phyloP scores from a whole-genome alignment of 23 tunicate genomes.

The Trididemnum miniatum region DNA sequence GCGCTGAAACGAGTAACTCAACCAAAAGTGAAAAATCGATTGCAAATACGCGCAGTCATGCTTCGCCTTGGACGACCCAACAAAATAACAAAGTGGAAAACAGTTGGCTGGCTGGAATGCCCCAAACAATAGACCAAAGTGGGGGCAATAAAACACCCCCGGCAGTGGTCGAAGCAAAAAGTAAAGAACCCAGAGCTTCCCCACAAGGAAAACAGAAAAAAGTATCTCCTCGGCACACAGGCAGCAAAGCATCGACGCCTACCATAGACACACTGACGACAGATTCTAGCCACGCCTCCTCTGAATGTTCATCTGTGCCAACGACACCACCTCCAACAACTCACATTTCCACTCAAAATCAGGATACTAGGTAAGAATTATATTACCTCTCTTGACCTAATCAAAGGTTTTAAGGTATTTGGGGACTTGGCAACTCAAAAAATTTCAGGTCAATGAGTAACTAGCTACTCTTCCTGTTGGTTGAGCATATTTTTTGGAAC shows the following conservation, averaged over 20 bases:
- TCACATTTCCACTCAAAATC: neutral
- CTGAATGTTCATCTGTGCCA: constrained; percentile 32
- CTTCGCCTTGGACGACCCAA: constrained; percentile 34
- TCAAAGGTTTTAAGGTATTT: too few species aligned
- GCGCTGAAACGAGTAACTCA: neutral
- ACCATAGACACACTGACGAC: neutral
- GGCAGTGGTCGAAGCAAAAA: constrained; percentile 1
- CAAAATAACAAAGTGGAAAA: constrained; percentile 18
- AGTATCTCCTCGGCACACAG: constrained; percentile 11
- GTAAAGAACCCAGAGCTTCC: constrained; percentile 3
- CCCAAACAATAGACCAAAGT: neutral
- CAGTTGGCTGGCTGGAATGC: constrained; percentile 14
- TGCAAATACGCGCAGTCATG: constrained; percentile 7
- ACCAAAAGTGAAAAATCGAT: constrained; percentile 4
- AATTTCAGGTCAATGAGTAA: too few species aligned
- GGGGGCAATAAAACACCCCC: neutral
- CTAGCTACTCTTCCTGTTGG: too few species aligned
- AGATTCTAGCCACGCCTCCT: constrained; percentile 13
- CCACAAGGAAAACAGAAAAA: constrained; percentile 16
- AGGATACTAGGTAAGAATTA: constrained; percentile 7
- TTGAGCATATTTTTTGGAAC: too few species aligned
- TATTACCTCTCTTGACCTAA: too few species aligned
- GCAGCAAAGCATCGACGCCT: neutral
- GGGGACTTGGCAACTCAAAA: too few species aligned
- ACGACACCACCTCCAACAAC: constrained; percentile 54